Evolutionary conservation across 1,140 invertebrate species (phyloP).

Genomic region (Myzus persicae): DNA sequence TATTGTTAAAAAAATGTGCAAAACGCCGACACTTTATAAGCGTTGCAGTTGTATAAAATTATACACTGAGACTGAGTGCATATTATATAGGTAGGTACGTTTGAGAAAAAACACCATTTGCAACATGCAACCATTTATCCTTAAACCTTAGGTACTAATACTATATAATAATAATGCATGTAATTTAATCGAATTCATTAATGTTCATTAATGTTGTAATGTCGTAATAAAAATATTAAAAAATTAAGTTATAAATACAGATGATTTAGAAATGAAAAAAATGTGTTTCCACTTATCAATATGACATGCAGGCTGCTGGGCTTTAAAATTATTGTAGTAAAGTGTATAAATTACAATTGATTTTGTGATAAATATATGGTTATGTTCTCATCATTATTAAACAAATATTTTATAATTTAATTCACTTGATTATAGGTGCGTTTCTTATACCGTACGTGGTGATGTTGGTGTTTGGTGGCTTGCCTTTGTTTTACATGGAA

Average conservation of each 20-base stretch:
- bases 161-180: not conserved
- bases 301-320: too few relatives aligned
- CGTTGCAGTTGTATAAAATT: not conserved
- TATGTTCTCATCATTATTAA: not conserved
- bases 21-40: not conserved
- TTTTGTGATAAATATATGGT: not conserved
- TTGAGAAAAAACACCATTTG: not conserved
- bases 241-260: not conserved
- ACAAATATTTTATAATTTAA: not conserved
- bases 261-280: not conserved
- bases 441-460: slow-evolving; percentile 93
- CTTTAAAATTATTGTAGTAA: not conserved
- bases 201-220: too few relatives aligned
- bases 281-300: not conserved
- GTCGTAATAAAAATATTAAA: not conserved
- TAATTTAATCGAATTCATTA: too few relatives aligned
- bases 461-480: slow-evolving; percentile 88
- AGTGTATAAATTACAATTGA: not conserved
- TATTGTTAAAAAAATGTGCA: slow-evolving; percentile 3
- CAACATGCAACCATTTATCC: not conserved
- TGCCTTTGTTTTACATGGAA: slow-evolving; percentile 95
- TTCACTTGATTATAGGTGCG: slow-evolving; percentile 74
- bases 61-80: not conserved
- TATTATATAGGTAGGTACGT: not conserved
- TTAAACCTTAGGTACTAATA: not conserved